A percentile compares a stretch with the other conserved stretches of the same genome.
Conservation (phyloP, 2,113 vertebrate genomes). For the Nicator chloris region DNA sequence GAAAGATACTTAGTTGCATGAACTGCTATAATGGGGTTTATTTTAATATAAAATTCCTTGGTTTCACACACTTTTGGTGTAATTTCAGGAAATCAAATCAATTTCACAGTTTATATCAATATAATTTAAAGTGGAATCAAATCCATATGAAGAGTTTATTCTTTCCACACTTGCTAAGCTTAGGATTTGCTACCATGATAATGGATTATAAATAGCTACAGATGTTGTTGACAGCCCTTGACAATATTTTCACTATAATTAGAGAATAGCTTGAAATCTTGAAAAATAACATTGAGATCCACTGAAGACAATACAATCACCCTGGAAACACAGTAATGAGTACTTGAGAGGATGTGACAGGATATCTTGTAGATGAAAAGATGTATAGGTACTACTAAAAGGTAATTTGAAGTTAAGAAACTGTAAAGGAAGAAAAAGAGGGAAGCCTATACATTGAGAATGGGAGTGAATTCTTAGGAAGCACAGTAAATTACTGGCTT, state of each 20-base stretch:
- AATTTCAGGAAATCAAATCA: neutral
- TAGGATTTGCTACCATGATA: constrained; percentile 11
- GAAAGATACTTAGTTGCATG: neutral
- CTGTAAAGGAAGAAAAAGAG: neutral
- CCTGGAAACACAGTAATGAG: neutral
- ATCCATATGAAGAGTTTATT: neutral
- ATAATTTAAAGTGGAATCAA: neutral
- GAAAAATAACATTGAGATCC: neutral
- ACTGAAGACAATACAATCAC: neutral
- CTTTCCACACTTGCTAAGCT: neutral
- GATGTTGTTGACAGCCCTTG: neutral
- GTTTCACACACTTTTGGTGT: neutral
- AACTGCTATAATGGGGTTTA: neutral
- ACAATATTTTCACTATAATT: neutral
- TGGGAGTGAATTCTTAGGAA: neutral
- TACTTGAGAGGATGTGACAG: neutral
- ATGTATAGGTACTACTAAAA: neutral
- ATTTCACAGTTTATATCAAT: neutral
- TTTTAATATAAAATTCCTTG: neutral
- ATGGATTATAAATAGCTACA: constrained; percentile 10
- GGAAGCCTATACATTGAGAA: neutral
- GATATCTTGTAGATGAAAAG: neutral
- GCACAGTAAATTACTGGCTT: neutral
- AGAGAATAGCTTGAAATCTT: neutral
- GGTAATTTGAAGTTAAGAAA: neutral